Base-by-base conservation (phyloP, 1,140 invertebrate genomes). In the Neotoxoptera formosana region DNA sequence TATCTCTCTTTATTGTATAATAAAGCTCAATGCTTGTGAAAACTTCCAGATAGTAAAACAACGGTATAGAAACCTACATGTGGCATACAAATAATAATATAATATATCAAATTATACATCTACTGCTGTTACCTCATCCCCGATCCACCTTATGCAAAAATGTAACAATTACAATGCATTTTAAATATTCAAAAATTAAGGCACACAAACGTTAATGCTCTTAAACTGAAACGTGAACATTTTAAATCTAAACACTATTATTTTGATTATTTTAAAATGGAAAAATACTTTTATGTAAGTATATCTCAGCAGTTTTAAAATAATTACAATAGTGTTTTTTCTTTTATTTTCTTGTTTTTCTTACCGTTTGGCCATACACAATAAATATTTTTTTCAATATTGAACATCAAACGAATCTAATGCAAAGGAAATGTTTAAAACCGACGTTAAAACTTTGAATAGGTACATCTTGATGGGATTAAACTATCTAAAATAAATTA, bases 121-220 rank as follows among this genome's bases (percentile, higher is more conserved):
- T 53, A 53, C 36, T 11, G 36, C 83, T 41, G 83, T 84, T 36
- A 41, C 81, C n/a, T 53, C 51, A 34, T 1, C 36, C 36, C 21
- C 3, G 9, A 84, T 41, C 83, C 8, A 47, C 25, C 25, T 47
- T 87, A 45, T 87, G 84, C 45, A 48, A 87, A 87, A 87, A 45
- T 4, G 41, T 87, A 30, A 45, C 21, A 51, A 51, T 53, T 34
- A 88, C 8, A 88, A 88, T 88, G 51, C 51, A 8, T 56, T 89
- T 90, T 90, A 90, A 90, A 90, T 90, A 90, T 90, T 90, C 51
- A 90, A 36, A 90, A 90, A 90, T 41, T 41, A 41, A 56, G 23
- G 23, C 53, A 11, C n/a, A 36, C 51, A 41, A 17, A 90, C 51
- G 88, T 90, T 56, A 56, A 56, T 56, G 51, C 51, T 25, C 56